Conservation (phyloP, 1,140 invertebrate species). For the Caenorhabditis tropicalis region DNA sequence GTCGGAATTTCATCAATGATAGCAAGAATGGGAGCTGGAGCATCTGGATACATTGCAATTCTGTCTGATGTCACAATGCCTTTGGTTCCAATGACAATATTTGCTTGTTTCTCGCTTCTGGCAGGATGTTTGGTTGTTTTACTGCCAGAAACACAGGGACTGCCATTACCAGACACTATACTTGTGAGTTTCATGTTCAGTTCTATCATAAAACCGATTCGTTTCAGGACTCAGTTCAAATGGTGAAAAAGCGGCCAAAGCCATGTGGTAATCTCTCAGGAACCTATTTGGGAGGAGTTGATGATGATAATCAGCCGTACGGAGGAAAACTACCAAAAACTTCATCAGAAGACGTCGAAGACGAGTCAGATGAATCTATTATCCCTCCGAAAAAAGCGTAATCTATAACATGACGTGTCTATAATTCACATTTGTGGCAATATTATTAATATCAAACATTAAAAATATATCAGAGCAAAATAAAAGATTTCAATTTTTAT, state of each 20-base stretch:
- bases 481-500: no score
- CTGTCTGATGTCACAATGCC: slow-evolving; percentile 61
- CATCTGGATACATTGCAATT: slow-evolving; percentile 61
- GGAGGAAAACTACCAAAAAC: not conserved
- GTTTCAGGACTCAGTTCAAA: slow-evolving; percentile 5
- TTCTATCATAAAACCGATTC: no score
- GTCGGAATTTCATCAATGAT: slow-evolving; percentile 70
- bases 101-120: slow-evolving; percentile 55
- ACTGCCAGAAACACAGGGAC: slow-evolving; percentile 58
- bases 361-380: not conserved
- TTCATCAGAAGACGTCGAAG: not conserved
- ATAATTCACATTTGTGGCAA: not conserved
- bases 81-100: slow-evolving; percentile 60
- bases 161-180: slow-evolving; percentile 60
- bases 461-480: no score
- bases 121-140: slow-evolving; percentile 55
- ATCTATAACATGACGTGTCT: slow-evolving; percentile 16
- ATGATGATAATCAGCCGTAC: not conserved
- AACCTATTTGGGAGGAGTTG: not conserved
- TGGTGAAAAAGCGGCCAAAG: not conserved
- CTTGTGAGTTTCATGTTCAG: slow-evolving; percentile 49
- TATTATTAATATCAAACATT: not conserved
- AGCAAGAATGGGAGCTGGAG: slow-evolving; percentile 60
- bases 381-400: slow-evolving; percentile 1
- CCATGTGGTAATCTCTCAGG: not conserved